These are phyloP conservation scores for Cheilosia pagana DNA, from an alignment of 2,888 invertebrate species.

Conservation along the genomic window DNA sequence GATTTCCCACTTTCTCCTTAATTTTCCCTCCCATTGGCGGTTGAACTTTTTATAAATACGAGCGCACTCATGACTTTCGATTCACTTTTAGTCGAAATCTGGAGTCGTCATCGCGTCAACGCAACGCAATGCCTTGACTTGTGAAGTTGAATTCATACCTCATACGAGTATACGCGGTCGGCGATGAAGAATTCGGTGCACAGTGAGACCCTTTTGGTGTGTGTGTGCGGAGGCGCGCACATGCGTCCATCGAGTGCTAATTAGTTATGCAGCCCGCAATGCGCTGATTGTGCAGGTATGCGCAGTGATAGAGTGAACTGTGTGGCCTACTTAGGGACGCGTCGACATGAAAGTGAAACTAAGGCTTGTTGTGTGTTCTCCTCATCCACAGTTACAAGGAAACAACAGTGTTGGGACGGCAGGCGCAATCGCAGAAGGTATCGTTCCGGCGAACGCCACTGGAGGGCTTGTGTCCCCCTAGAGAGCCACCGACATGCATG, in stretches of 20 bases:
- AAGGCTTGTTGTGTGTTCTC: constrained; percentile 32
- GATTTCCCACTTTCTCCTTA: constrained; percentile 82
- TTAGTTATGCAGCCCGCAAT: constrained; percentile 54
- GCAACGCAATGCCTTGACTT: constrained; percentile 50
- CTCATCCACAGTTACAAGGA: constrained; percentile 80
- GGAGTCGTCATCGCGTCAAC: constrained; percentile 64
- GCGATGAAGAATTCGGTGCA: background rate
- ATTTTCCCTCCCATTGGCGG: constrained; percentile 68
- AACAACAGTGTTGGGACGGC: constrained; percentile 81
- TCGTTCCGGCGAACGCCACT: constrained; percentile 82
- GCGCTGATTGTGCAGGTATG: constrained; percentile 42
- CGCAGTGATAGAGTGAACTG: constrained; percentile 36
- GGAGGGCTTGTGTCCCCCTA: constrained; percentile 86
- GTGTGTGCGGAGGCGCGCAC: background rate
- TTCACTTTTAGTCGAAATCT: constrained; percentile 79
- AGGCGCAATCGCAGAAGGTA: constrained; percentile 81
- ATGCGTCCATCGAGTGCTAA: constrained; percentile 19
- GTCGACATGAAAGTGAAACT: constrained; percentile 45
- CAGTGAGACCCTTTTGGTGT: background rate
- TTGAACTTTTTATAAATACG: constrained; percentile 81
- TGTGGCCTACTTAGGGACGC: constrained; percentile 46
- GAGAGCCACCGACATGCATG: constrained; percentile 88
- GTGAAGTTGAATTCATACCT: no score
- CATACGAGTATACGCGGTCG: background rate
- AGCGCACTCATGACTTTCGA: constrained; percentile 77